Evolutionary conservation across 2,888 invertebrate genomes (phyloP).

Genomic region (Eledone cirrhosa): DNA sequence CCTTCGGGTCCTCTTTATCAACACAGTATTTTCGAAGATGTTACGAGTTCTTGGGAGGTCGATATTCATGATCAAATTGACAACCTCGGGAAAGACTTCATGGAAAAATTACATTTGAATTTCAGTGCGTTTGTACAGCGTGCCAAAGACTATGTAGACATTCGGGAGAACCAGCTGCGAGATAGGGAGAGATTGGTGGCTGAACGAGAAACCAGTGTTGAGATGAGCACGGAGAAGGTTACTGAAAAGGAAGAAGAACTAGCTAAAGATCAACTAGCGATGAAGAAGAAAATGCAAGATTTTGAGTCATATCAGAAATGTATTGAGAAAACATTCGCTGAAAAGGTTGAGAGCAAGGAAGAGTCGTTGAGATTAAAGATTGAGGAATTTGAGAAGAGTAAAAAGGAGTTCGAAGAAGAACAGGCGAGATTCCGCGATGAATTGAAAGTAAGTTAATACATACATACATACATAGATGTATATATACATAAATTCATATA

Average conservation of each 20-base stretch:
- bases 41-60: conserved; percentile 57
- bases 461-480: too few species aligned
- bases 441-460: conserved; percentile 45
- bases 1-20: conserved; percentile 53
- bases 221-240: conserved; percentile 44
- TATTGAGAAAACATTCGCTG: conserved; percentile 46
- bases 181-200: conserved; percentile 52
- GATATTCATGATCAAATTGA: conserved; percentile 62
- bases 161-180: conserved; percentile 51
- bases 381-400: conserved; percentile 41
- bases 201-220: conserved; percentile 47
- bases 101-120: conserved; percentile 56
- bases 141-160: conserved; percentile 57
- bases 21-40: conserved; percentile 57
- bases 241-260: conserved; percentile 51
- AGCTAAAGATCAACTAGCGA: conserved; percentile 45
- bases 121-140: conserved; percentile 55
- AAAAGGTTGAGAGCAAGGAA: conserved; percentile 44
- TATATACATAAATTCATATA: too few species aligned
- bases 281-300: conserved; percentile 42
- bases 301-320: conserved; percentile 50
- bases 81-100: conserved; percentile 53
- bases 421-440: conserved; percentile 53
- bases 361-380: conserved; percentile 37
- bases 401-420: conserved; percentile 45